Evolutionary conservation across 2,113 vertebrate species (phyloP).

Genomic region (Micronisus gabar): DNA sequence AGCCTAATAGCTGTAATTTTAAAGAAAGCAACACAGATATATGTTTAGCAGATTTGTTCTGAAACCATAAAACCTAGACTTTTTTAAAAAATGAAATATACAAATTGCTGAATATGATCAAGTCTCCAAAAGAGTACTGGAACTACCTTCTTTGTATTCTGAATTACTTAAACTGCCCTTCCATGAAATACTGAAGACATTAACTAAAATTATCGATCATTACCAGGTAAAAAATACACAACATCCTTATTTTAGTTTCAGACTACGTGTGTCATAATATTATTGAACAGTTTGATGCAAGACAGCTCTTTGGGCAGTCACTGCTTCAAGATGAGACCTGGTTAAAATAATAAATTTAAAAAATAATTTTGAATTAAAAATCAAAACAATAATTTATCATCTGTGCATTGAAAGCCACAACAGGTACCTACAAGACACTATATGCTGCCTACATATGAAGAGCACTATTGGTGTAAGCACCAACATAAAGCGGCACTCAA

Average conservation of each 20-base stretch:
- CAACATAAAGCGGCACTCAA: accelerated
- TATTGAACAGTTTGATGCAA: not conserved
- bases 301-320: not conserved
- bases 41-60: not conserved
- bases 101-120: not conserved
- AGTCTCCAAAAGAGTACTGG: not conserved
- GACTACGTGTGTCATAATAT: not conserved
- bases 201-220: not conserved
- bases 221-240: not conserved
- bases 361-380: not conserved
- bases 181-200: not conserved
- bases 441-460: not conserved
- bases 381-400: not conserved
- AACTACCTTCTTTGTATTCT: not conserved
- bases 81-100: not conserved
- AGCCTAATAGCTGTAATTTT: not conserved
- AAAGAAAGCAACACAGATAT: not conserved
- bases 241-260: not conserved
- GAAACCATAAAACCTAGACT: not conserved
- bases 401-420: not conserved
- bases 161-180: not conserved
- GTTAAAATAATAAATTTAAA: not conserved
- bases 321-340: not conserved
- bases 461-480: not conserved
- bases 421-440: not conserved